These are phyloP conservation scores for Zoanthus sansibaricus DNA, from an alignment of 92 coral and sea anemone species.

Conservation along the genomic window DNA sequence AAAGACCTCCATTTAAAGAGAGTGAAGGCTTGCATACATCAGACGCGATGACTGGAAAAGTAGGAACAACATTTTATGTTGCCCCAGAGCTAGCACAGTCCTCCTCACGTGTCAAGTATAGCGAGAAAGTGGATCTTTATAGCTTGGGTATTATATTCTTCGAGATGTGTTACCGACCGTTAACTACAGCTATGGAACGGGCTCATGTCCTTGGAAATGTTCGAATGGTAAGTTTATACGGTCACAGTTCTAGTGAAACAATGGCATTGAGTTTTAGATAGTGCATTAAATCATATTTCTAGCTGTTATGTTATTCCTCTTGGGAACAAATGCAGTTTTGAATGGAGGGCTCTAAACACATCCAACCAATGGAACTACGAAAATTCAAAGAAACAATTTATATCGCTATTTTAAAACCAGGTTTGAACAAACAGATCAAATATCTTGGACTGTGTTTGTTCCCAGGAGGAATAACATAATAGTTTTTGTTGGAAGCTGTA, in stretches of 20 bases:
- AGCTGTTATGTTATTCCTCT: too few relatives aligned
- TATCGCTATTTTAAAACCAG: too few relatives aligned
- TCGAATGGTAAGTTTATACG: slow-evolving; percentile 79
- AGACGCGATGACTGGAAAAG: slow-evolving; percentile 96
- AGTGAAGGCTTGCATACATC: slow-evolving; percentile 73
- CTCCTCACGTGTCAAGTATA: slow-evolving; percentile 77
- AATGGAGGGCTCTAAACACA: too few relatives aligned
- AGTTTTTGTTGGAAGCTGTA: too few relatives aligned
- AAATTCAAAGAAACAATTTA: too few relatives aligned
- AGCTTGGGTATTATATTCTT: slow-evolving; percentile 98
- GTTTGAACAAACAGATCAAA: too few relatives aligned
- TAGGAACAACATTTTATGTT: slow-evolving; percentile 91
- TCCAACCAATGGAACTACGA: too few relatives aligned
- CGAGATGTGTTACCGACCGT: slow-evolving; percentile 95
- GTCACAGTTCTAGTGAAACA: not conserved
- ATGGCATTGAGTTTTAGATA: not conserved
- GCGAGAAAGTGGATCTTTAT: slow-evolving; percentile 93
- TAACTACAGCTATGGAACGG: slow-evolving; percentile 95
- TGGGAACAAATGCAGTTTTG: too few relatives aligned
- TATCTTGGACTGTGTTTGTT: too few relatives aligned
- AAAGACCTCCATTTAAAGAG: slow-evolving; percentile 41
- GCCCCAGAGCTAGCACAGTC: slow-evolving; percentile 94
- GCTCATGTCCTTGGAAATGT: slow-evolving; percentile 77
- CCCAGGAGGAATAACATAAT: too few relatives aligned
- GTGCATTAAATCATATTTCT: too few relatives aligned